phyloP scores from a whole-genome alignment of 2,888 invertebrate species.

The Iphiclides podalirius region DNA sequence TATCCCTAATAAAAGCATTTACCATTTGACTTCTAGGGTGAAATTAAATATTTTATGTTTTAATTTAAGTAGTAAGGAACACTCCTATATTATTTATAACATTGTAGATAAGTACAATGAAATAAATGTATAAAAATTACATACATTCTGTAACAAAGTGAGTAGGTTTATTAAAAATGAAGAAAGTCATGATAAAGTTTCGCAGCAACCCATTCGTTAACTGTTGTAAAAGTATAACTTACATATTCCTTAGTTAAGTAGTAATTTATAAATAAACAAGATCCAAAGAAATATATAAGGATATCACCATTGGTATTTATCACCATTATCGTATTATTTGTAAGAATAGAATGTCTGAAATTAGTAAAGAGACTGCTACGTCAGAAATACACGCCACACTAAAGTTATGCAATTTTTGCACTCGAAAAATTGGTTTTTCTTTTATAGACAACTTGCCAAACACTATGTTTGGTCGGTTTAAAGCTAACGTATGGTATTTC shows the following conservation, averaged over 20 bases:
- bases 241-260: not conserved
- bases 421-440: constrained; percentile 47
- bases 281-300: constrained; percentile 8
- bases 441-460: constrained; percentile 44
- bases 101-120: not conserved
- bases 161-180: constrained; percentile 2
- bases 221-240: constrained; percentile 3
- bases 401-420: constrained; percentile 47
- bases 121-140: not conserved
- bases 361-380: constrained; percentile 28
- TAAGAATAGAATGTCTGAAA: constrained; percentile 2
- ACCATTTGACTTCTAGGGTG: no score
- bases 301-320: not conserved
- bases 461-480: constrained; percentile 33
- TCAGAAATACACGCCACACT: constrained; percentile 48
- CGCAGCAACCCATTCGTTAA: constrained; percentile 10
- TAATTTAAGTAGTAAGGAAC: no score
- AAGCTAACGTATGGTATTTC: constrained; percentile 32
- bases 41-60: no score
- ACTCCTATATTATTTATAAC: no score
- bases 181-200: constrained; percentile 6
- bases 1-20: no score
- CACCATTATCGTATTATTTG: not conserved
- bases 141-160: not conserved
- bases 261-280: constrained; percentile 7